Evolutionary conservation across 2,797 vertebrate genomes (phyloP), one percentile per base, ranked within the genome.

Genomic region (Hoplostethus mediterraneus): DNA sequence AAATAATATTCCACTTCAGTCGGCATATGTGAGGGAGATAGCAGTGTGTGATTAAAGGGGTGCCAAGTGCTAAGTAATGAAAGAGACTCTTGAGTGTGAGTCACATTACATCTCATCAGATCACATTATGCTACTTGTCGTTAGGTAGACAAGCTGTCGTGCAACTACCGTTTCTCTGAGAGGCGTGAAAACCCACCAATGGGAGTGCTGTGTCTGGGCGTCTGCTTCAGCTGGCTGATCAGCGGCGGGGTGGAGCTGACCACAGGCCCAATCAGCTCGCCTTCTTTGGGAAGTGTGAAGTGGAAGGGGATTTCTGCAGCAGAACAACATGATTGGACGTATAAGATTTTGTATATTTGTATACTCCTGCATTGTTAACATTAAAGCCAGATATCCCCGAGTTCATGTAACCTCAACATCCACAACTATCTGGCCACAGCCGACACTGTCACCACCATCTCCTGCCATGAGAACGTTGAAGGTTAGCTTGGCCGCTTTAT

Each of bases 121-220:
- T 60, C 4, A 3, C 1, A 17, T 31, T 1, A 0, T 4, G 13
- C 6, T 28, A 0, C 16, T 9, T 25, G 42, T 28, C n/a, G 1
- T 28, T 28, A 28, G 28, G 51, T 6, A 3, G 14, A 25, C 1
- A 30, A 3, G 12, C 4, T 14, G 16, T 45, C 13, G 5, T 36
- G 53, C 6, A 36, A n/a, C 25, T 59, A 3, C 11, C 2, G 17
- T 17, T 54, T 36, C 47, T 36, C 40, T 6, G 17, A 40, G 16
- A 60, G 10, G 49, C 3, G 17, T 5, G 31, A 1, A 30, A 69
- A 95, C 97, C 84, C 87, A 99, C 98, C 97, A 57, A 98, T 98
- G 62, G 98, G 98, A 70, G 98, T 99, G 94, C 98, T 99, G 95
- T 99, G 98, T 82, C 97, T 95, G 45, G 96, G 95, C 2, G 95